Evolutionary conservation across 2,797 vertebrate species (phyloP).

Genomic region (Caiman crocodilus): DNA sequence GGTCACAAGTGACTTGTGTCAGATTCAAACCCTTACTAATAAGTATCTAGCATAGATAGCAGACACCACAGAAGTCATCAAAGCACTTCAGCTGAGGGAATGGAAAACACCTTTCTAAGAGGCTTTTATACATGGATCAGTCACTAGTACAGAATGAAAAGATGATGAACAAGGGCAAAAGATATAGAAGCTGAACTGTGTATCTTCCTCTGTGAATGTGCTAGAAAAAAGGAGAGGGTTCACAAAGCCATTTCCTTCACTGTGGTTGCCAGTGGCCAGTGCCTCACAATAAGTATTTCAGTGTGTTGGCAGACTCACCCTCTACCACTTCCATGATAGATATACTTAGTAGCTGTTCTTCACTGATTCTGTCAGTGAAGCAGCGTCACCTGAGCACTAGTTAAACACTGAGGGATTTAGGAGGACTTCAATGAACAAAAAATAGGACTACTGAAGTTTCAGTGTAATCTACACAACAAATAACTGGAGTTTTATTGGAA

Average conservation of each 20-base stretch:
- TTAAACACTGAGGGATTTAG: neutral
- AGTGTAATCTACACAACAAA: neutral
- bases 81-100: constrained; percentile 47
- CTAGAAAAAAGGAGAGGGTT: constrained; percentile 2
- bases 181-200: constrained; percentile 40
- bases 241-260: constrained; percentile 25
- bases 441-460: neutral
- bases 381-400: neutral
- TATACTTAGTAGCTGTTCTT: too few species aligned
- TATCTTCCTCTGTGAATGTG: constrained; percentile 40
- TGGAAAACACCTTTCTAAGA: constrained; percentile 46
- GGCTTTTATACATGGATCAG: constrained; percentile 65
- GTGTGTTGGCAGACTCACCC: neutral
- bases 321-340: neutral
- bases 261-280: neutral
- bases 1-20: constrained; percentile 74
- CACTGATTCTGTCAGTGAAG: neutral
- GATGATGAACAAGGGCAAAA: constrained; percentile 48
- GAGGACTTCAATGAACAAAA: neutral
- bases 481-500: neutral
- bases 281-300: neutral
- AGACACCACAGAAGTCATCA: constrained; percentile 72
- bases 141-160: constrained; percentile 51
- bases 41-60: constrained; percentile 69
- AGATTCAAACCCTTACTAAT: constrained; percentile 72